Evolutionary conservation across 2,797 vertebrate species (phyloP), one percentile per base, ranked within the genome.

Genomic region (Parotocinclus haroldoi): DNA sequence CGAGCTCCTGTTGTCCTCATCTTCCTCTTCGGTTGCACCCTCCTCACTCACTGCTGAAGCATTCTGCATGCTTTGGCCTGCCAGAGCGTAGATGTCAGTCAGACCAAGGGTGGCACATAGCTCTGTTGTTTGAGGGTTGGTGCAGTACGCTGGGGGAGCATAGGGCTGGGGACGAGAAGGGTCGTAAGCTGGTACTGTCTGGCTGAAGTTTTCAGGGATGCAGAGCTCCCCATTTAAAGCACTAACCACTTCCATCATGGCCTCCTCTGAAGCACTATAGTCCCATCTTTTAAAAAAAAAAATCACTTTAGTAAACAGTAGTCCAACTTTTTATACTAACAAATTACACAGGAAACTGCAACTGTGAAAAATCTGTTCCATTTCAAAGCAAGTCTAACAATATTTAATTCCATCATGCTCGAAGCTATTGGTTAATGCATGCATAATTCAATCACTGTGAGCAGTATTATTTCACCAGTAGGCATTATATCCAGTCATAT

Each of bases 101-200:
- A 99, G 91, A 13, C 95, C 91, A 51, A 99, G 77, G 9, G 81
- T 92, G 59, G 94, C 93, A 58, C 96, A 99, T 48, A 99, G 89
- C 79, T 96, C 93, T 0, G 95, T 98, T 0, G 96, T 99, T 86
- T 99, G 97, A 1, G 97, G 93, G 83, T 85, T 98, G 75, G 92
- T 90, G 79, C 71, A 85, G 58, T 89, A 94, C 82, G 90, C 81
- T 0, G 92, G 88, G 10, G 78, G 14, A 45, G 83, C 3, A 0
- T 89, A 74, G 11, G 79, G 85, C 64, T 92, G 91, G 7, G 92
- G 92, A 55, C 77, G 91, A 74, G 66, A 81, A 37, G 96, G 93
- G 73, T 96, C 86, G 0, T 92, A 96, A 60, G 88, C 83, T 0
- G 91, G 82, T 48, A 91, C 89, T 0, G 92, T 96, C 51, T 75